Evolutionary conservation across 2,113 vertebrate species (phyloP).

Genomic region (Rhynchopsitta pachyrhyncha): DNA sequence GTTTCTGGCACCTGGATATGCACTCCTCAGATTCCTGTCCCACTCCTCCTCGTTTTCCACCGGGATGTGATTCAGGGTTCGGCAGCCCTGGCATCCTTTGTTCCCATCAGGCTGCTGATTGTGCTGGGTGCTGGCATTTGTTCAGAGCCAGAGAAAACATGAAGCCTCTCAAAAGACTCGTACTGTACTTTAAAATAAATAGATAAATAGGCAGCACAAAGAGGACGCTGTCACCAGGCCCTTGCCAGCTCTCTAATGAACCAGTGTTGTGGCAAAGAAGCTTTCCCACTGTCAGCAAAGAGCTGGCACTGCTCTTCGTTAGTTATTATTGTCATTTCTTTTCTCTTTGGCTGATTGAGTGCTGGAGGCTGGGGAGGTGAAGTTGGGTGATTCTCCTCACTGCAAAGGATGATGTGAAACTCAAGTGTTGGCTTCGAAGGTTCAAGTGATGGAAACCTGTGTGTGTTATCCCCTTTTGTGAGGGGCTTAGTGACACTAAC

Average conservation of each 20-base stretch:
- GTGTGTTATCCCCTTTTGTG: rapidly evolving
- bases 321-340: not conserved
- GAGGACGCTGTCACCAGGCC: constrained; percentile 61
- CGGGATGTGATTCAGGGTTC: not conserved
- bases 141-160: constrained; percentile 72
- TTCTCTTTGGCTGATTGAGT: not conserved
- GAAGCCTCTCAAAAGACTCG: constrained; percentile 68
- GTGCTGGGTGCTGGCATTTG: constrained; percentile 67
- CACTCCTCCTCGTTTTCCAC: constrained; percentile 27
- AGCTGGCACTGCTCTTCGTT: constrained; percentile 34
- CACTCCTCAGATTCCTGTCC: constrained; percentile 1
- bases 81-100: constrained; percentile 27
- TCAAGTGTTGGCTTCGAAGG: not conserved
- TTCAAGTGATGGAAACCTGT: not conserved
- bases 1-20: not conserved
- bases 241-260: constrained; percentile 65
- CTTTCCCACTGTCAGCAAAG: constrained; percentile 56
- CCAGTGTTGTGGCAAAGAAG: constrained; percentile 53
- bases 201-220: constrained; percentile 72
- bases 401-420: not conserved
- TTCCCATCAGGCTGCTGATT: constrained; percentile 65
- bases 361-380: not conserved
- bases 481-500: not conserved
- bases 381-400: not conserved
- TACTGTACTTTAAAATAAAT: constrained; percentile 61